phyloP scores from a whole-genome alignment of 2,888 invertebrate species.

The Drosophila multiciliata region DNA sequence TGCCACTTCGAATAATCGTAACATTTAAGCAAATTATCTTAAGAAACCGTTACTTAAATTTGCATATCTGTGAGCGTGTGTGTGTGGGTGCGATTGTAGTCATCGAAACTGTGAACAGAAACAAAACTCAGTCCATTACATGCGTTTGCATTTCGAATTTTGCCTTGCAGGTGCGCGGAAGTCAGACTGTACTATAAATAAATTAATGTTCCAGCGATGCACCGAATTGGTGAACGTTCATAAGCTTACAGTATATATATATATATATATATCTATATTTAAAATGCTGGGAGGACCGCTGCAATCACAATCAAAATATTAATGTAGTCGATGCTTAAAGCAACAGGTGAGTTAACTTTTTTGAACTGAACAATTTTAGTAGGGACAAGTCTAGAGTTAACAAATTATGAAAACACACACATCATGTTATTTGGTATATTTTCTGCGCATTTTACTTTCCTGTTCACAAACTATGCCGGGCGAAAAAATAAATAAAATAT shows the following conservation, averaged over 20 bases:
- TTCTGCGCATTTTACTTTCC: background rate
- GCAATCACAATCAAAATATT: background rate
- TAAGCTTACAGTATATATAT: background rate
- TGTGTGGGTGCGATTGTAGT: constrained; percentile 15
- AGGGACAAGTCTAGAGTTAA: background rate
- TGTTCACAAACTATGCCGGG: background rate
- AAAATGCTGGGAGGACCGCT: background rate
- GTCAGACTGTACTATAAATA: constrained; percentile 9
- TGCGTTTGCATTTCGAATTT: constrained; percentile 9
- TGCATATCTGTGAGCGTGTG: constrained; percentile 12
- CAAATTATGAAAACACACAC: background rate
- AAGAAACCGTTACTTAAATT: constrained; percentile 10
- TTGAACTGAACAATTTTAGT: background rate
- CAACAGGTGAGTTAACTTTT: background rate
- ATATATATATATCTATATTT: background rate
- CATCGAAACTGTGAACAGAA: background rate
- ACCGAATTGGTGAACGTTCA: constrained; percentile 1
- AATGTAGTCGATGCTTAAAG: background rate
- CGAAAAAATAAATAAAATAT: background rate
- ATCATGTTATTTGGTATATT: background rate
- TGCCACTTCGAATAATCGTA: background rate
- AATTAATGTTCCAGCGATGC: constrained; percentile 4
- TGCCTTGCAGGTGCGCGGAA: constrained; percentile 39
- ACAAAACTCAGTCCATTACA: background rate
- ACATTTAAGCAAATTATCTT: constrained; percentile 6